These are phyloP conservation scores for Corvus hawaiiensis DNA, from an alignment of 2,113 vertebrate species.

Conservation along the genomic window DNA sequence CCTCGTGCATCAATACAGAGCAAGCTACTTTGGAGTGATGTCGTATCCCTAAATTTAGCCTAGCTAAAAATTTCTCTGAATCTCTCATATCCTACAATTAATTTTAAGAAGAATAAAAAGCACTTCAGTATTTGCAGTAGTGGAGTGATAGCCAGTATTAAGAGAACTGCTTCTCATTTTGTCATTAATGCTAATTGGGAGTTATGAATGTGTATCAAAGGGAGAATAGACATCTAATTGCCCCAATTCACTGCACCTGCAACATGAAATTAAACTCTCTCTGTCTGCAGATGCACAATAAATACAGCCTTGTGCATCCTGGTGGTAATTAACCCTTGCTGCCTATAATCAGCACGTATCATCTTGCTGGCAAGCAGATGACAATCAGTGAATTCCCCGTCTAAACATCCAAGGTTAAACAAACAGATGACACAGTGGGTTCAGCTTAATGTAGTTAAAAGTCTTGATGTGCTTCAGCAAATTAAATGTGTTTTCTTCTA, in stretches of 20 bases:
- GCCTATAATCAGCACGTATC: slow-evolving; percentile 31
- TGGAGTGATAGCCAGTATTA: background rate
- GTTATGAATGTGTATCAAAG: slow-evolving; percentile 58
- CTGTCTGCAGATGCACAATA: slow-evolving; percentile 55
- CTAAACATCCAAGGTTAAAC: slow-evolving; percentile 52
- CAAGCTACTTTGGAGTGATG: background rate
- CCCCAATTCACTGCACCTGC: slow-evolving; percentile 61
- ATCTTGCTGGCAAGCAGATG: slow-evolving; percentile 50
- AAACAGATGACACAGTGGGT: slow-evolving; percentile 28
- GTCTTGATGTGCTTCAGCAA: background rate
- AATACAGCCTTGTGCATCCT: slow-evolving; percentile 41
- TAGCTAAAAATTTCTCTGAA: background rate
- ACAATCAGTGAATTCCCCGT: slow-evolving; percentile 35
- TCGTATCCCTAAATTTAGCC: background rate
- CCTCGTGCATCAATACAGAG: background rate
- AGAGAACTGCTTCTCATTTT: slow-evolving; percentile 1
- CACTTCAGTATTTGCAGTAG: background rate
- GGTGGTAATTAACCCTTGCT: slow-evolving; percentile 61
- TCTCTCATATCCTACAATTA: background rate
- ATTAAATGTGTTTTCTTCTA: slow-evolving; percentile 20
- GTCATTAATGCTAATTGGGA: slow-evolving; percentile 49
- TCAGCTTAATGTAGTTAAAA: slow-evolving; percentile 44
- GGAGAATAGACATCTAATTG: slow-evolving; percentile 56
- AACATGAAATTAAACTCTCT: slow-evolving; percentile 51
- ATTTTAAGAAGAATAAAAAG: background rate